phyloP scores from a whole-genome alignment of 2,888 invertebrate genomes.

The Aquatica leii region DNA sequence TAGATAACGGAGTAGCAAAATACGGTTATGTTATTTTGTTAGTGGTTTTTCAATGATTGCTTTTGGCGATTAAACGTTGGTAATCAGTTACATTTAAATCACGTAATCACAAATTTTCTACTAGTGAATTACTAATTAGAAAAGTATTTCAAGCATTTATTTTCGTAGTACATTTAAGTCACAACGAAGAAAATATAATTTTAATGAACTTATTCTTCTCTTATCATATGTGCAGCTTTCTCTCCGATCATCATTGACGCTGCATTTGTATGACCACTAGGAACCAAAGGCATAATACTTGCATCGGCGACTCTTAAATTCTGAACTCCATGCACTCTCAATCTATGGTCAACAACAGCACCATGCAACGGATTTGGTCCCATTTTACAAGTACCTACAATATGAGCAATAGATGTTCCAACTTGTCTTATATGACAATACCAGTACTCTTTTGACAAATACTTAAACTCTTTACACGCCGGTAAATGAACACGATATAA shows the following conservation, averaged over 20 bases:
- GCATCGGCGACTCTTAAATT: conserved; percentile 74
- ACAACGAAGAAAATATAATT: too few species aligned
- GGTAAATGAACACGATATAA: neutral
- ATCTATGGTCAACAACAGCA: conserved; percentile 29
- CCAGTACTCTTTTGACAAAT: conserved; percentile 72
- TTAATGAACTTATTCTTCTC: too few species aligned
- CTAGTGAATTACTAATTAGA: too few species aligned
- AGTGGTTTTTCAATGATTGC: too few species aligned
- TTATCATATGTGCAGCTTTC: conserved; percentile 74
- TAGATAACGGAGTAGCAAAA: too few species aligned
- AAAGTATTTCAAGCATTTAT: too few species aligned
- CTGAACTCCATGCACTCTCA: conserved; percentile 68
- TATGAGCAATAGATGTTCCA: conserved; percentile 72
- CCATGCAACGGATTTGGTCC: conserved; percentile 66
- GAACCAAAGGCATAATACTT: conserved; percentile 72
- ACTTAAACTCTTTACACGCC: conserved; percentile 62
- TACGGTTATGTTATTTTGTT: too few species aligned
- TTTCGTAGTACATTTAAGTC: too few species aligned
- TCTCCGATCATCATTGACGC: conserved; percentile 77
- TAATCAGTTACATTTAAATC: too few species aligned
- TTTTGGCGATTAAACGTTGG: too few species aligned
- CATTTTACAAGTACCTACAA: conserved; percentile 73
- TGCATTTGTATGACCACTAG: conserved; percentile 72
- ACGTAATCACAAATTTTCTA: too few species aligned
- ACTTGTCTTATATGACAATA: conserved; percentile 69